Conservation (phyloP, 2,797 vertebrate species). For the Hippocampus kuda region DNA sequence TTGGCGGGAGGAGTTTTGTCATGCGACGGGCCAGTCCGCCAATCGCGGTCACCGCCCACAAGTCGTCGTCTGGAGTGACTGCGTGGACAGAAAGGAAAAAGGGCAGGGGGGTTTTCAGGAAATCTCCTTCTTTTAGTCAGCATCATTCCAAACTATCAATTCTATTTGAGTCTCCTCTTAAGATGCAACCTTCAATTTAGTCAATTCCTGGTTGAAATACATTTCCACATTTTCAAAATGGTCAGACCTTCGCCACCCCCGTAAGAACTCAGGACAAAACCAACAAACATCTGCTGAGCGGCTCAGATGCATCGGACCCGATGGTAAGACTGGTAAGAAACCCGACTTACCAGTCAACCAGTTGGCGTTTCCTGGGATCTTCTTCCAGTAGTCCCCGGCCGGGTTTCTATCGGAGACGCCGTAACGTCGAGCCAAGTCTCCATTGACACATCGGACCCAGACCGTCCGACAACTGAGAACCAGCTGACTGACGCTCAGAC, state of each 20-base stretch:
- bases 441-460: constrained; percentile 87
- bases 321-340: background rate
- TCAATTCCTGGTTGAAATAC: too few relatives aligned
- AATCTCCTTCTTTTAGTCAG: too few relatives aligned
- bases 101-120: too few relatives aligned
- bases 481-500: constrained; percentile 82
- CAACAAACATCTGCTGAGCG: too few relatives aligned
- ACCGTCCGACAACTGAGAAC: constrained; percentile 78
- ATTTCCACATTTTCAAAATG: too few relatives aligned
- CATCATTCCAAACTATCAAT: too few relatives aligned
- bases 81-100: constrained; percentile 23
- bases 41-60: constrained; percentile 79
- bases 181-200: too few relatives aligned
- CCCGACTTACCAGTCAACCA: constrained; percentile 76
- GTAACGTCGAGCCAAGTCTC: constrained; percentile 84
- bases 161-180: too few relatives aligned
- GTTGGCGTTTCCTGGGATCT: constrained; percentile 76
- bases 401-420: constrained; percentile 85
- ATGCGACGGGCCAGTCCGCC: constrained; percentile 83
- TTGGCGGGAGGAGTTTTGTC: constrained; percentile 81
- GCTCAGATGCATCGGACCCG: too few relatives aligned
- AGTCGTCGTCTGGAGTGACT: constrained; percentile 84
- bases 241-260: too few relatives aligned
- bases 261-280: too few relatives aligned
- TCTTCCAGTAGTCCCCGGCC: constrained; percentile 97